These are phyloP conservation scores for Cyanistes caeruleus DNA, from an alignment of 2,113 vertebrate species.

Conservation along the genomic window DNA sequence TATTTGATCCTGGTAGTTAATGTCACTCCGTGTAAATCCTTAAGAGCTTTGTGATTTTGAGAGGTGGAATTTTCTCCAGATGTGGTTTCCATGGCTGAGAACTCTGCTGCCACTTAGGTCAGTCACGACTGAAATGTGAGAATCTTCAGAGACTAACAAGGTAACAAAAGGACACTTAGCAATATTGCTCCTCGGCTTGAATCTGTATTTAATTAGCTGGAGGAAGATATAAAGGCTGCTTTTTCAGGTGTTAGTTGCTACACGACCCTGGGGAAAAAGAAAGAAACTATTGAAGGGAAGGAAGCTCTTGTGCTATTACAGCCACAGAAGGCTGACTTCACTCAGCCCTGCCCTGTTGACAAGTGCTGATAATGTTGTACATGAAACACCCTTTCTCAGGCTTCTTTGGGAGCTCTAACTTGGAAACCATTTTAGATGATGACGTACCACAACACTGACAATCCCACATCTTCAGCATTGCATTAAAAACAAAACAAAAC, in stretches of 20 bases:
- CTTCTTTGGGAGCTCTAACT: background rate
- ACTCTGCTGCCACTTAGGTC: background rate
- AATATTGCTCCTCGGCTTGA: conserved; percentile 48
- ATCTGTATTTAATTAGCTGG: conserved; percentile 48
- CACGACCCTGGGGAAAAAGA: background rate
- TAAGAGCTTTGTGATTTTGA: background rate
- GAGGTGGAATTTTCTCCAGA: conserved; percentile 13
- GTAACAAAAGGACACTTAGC: conserved; percentile 41
- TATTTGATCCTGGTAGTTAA: background rate
- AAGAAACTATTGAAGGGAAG: conserved; percentile 2
- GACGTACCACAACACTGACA: background rate
- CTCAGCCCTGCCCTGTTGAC: background rate
- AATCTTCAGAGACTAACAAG: conserved; percentile 32
- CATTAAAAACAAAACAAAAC: background rate
- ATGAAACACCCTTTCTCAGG: background rate
- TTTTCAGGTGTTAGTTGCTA: conserved; percentile 51
- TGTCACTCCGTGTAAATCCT: background rate
- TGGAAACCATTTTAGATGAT: background rate
- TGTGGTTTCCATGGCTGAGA: conserved; percentile 28
- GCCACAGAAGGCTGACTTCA: conserved; percentile 22
- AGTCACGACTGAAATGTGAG: background rate
- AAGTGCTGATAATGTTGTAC: background rate
- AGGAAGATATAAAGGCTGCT: conserved; percentile 22
- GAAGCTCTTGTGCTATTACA: background rate
- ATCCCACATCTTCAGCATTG: background rate